A percentile compares a stretch with the other conserved stretches of the same genome.
These are phyloP conservation scores for Melopsittacus undulatus DNA, from an alignment of 2,797 vertebrate genomes.

Conservation along the genomic window DNA sequence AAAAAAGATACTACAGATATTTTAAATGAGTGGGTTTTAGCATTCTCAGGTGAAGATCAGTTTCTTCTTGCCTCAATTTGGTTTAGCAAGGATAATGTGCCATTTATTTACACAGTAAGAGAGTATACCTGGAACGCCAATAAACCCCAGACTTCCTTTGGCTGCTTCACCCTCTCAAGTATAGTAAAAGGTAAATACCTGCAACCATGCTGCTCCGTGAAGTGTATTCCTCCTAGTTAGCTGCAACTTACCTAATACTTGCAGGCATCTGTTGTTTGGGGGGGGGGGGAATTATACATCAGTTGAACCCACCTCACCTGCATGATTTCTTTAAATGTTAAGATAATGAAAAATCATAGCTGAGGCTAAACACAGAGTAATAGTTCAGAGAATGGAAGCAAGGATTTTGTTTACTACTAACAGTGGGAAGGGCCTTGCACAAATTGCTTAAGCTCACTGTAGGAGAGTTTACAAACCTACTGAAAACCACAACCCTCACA, in stretches of 20 bases:
- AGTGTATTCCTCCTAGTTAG: neutral
- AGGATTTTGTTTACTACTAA: neutral
- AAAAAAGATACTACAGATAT: neutral
- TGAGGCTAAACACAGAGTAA: neutral
- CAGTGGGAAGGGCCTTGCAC: neutral
- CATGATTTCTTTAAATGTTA: neutral
- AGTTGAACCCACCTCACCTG: neutral
- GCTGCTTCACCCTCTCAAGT: neutral
- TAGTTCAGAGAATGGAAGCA: neutral
- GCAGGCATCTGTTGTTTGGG: neutral
- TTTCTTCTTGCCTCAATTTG: neutral
- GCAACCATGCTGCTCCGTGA: neutral
- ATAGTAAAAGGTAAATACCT: neutral
- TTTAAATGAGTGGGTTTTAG: neutral
- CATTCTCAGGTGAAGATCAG: neutral
- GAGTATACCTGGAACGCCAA: neutral
- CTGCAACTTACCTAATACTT: neutral
- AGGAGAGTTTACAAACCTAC: neutral
- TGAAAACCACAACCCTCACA: neutral
- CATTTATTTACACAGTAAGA: neutral
- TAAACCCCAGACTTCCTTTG: neutral
- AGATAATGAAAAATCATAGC: neutral
- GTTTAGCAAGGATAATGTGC: neutral
- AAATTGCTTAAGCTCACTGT: neutral
- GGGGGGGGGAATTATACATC: neutral